Base-by-base conservation (phyloP, 2,113 vertebrate genomes). In the Collichthys lucidus region DNA sequence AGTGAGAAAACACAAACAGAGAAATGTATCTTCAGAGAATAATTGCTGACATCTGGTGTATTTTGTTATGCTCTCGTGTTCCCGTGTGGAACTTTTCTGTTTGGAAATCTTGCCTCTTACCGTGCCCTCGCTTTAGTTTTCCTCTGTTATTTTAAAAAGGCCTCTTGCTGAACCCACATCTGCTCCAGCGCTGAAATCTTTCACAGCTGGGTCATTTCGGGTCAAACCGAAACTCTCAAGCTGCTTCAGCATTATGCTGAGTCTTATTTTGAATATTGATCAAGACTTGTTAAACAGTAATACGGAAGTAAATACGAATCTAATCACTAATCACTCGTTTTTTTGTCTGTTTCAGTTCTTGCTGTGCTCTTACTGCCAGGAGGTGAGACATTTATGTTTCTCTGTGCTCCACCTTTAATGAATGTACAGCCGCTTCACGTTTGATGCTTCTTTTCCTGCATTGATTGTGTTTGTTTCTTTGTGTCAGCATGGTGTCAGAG, bases 401-500 rank as follows among this genome's bases (percentile, higher is more conserved):
- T 63, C 1, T 6, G 2, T 26, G 52, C 50, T 22, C 7, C 42
- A 2, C 5, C 31, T 40, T 61, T 44, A n/a, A 62, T 59, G 8
- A 22, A 44, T 71, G 16, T 14, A 11, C 20, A 15, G 11, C 67
- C 16, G 9, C 24, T 26, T 26, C 2, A n/a, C 56, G 24, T 42
- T 31, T 63, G 20, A 29, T 73, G 40, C 1, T 29, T 75, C 67
- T 76, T 16, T n/a, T 35, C 62, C 5, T 46, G 47, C 14, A 55
- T 2, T 44, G 20, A 14, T 49, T 71, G 17, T 73, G 46, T 80
- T 64, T 57, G 2, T 81, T 17, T 89, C 0, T 74, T 50, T 46
- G 5, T 85, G 67, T 44, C 82, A 96, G 95, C 86, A n/a, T 91
- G 91, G 26, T 83, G 92, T 1, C 95, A 95, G 49, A 91, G 89